Evolutionary conservation across 2,113 vertebrate genomes (phyloP), one percentile per base, ranked within the genome.

Genomic region (Menidia beryllina): DNA sequence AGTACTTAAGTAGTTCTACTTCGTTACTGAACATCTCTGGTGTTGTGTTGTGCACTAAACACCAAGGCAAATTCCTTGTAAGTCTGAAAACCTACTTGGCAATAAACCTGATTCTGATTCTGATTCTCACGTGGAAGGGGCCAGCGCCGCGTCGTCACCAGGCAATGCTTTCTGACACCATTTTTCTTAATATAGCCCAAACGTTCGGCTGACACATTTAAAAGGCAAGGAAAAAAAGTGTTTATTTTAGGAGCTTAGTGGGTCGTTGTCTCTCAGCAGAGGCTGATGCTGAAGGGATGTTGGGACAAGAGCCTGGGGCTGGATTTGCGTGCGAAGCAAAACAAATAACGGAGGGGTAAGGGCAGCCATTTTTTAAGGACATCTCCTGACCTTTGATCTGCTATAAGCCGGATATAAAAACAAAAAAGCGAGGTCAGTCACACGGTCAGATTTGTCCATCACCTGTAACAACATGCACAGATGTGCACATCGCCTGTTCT

Each of bases 401-500:
- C n/a, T 11, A n/a, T 3, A 45, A 5, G 17, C n/a, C 5, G 41
- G 17, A 17, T 45, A 39, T 5, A 34, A 25, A 17, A 45, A 15
- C 49, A 36, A 52, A 26, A 43, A 4, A 43, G 11, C 4, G 38
- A 45, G 41, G 41, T n/a, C 41, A 45, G 9, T 45, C 17, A 45
- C 41, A 45, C 19, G 19, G 19, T 12, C 38, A 15, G 41, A n/a
- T 43, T 15, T 19, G 39, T 54, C 60, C 41, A 26, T 50, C 51
- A 51, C 57, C 52, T 58, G 23, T 30, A 24, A 27, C n/a, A 47
- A 62, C 50, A 49, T 13, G 15, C 30, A 43, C 48, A 41, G 17
- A 66, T 39, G 26, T 30, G 51, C 25, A 13, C 14, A 27, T 19
- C 41, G 15, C n/a, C 41, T 45, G 41, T 52, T 26, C 14, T 39